Evolutionary conservation across 2,797 vertebrate species (phyloP), one percentile per base, ranked within the genome.

Genomic region (Calcarius lapponicus): DNA sequence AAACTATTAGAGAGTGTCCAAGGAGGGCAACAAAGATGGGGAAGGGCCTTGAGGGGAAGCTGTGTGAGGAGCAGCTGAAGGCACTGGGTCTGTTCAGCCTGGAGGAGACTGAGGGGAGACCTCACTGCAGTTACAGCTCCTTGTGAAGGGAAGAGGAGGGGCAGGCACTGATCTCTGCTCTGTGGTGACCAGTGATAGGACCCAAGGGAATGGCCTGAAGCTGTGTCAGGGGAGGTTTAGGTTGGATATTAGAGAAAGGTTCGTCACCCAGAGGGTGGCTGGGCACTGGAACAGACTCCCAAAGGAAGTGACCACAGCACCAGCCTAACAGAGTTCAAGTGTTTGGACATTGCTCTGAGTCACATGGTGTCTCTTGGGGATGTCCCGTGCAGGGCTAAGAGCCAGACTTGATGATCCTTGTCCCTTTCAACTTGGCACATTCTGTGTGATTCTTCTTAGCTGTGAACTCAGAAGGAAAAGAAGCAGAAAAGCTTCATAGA

Each of bases 21-120:
- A 42, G 50, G 42, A 57, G 29, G 48, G 17, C 13, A 9, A 5
- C 3, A 5, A 42, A 57, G 50, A 42, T 42, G 13, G 6, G 6
- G 42, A 64, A 65, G 20, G 29, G 3, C 16, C 42, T 56, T n/a
- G 42, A 73, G 42, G 29, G 15, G 60, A 65, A 74, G 34, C 13
- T 0, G 2, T 7, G 7, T 34, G 51, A 47, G 15, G 40, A 38
- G 10, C 0, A 0, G 9, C 20, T 48, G 31, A 58, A 61, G 32
- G 2, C 18, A 32, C 53, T 75, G 1, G 45, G 45, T 8, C 32
- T 66, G 26, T 50, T 74, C 36, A 85, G 71, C 71, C 53, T 58
- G 81, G 34, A 74, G 20, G 34, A 43, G 26, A 66, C 32, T 6
- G 71, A 85, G 38, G 4, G 18, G 36, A 75, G 1, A 32, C 7